Base-by-base conservation (phyloP, 2,888 invertebrate genomes). In the Arctia plantaginis region DNA sequence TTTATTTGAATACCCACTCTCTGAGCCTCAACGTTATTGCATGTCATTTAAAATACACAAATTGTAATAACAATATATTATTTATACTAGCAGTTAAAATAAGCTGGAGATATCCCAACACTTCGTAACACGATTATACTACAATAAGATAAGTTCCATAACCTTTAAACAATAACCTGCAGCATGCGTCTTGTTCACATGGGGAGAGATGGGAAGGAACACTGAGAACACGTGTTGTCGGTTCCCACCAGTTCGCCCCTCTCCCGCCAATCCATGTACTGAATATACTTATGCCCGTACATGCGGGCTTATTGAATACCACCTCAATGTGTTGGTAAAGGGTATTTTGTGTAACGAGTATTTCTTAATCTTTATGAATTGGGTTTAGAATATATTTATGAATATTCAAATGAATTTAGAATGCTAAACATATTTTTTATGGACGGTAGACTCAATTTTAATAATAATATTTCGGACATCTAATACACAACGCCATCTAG, bases 301-400 rank as follows among this genome's bases (percentile, higher is more conserved):
- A 94, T 94, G 94, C 94, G 94, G 93, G 94, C 88, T 85, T 89
- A 93, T 93, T 93, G 90, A 89, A 77, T 83, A 55, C 68, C 73
- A 81, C 72, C 78, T 76, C 77, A 69, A 69, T 76, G 77, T 70
- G 74, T 77, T 59, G 62, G 77, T 77, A 76, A 80, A 78, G 80
- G 83, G 81, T 82, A 73, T 76, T 74, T 75, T 78, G 83, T 77
- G 68, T 80, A 72, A 74, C 72, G 81, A 77, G 77, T 75, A 83
- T 77, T 1, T 27, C 67, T 82, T 76, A 78, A 35, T 71, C 8
- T 27, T 74, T 71, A 1, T n/a, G n/a, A 51, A 59, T 4, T 66
- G 55, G 20, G 41, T 7, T 51, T 33, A n/a, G 30, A 62, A 62
- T 30, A 4, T 18, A 6, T 62, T 30, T 62, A 15, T 30, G 30